These are phyloP conservation scores for Porites cylindrica DNA, from an alignment of 92 coral and sea anemone species.

Conservation along the genomic window DNA sequence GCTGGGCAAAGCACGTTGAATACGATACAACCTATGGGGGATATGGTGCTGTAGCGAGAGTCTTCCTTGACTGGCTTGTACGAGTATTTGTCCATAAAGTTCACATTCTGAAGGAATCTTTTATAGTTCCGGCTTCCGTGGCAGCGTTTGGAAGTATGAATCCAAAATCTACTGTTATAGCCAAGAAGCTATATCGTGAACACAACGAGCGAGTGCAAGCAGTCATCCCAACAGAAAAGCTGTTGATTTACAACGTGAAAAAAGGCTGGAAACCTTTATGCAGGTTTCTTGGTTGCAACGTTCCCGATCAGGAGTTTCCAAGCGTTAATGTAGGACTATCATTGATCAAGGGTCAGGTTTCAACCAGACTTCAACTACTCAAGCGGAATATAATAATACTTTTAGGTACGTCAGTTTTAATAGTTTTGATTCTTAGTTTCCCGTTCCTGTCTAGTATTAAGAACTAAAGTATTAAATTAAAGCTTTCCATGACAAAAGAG, in stretches of 20 bases:
- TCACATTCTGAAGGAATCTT: background rate
- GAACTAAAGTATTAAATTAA: too few relatives aligned
- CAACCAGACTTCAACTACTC: background rate
- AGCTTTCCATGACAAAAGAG: too few relatives aligned
- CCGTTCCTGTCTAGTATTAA: too few relatives aligned
- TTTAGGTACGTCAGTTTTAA: too few relatives aligned
- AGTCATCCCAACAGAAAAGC: background rate
- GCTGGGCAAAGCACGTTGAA: background rate
- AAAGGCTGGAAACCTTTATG: slow-evolving; percentile 18
- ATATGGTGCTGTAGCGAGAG: background rate
- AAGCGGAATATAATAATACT: background rate
- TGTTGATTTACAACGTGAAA: slow-evolving; percentile 4
- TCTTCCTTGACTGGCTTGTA: background rate
- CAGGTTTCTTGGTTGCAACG: background rate
- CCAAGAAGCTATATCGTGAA: background rate
- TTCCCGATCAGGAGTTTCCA: slow-evolving; percentile 4
- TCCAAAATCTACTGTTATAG: background rate
- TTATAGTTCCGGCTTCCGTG: background rate
- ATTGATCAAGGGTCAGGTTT: background rate
- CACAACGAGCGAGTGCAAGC: slow-evolving; percentile 20
- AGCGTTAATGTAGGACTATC: background rate
- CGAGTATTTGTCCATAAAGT: background rate
- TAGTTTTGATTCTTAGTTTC: too few relatives aligned
- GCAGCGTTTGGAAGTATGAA: slow-evolving; percentile 2
- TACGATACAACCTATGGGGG: background rate